A percentile compares a stretch with the other conserved stretches of the same genome.
These are phyloP conservation scores for Neosalanx taihuensis DNA, from an alignment of 2,797 vertebrate species.

Conservation along the genomic window DNA sequence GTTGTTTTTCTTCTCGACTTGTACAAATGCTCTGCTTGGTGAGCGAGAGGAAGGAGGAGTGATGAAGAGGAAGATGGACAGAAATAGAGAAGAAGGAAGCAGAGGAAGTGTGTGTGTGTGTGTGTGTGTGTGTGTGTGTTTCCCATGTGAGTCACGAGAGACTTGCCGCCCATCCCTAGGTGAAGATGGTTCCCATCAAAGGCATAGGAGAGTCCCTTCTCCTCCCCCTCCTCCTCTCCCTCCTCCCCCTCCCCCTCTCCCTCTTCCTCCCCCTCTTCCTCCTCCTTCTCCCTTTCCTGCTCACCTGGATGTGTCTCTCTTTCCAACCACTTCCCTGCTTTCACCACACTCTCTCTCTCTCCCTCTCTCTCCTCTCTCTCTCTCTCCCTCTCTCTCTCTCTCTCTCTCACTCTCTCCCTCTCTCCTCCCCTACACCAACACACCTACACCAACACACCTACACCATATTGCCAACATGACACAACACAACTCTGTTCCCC, in stretches of 20 bases:
- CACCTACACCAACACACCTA: too few species aligned
- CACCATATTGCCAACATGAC: too few species aligned
- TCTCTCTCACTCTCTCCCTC: background rate
- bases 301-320: background rate
- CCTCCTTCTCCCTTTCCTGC: too few species aligned
- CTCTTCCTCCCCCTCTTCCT: background rate
- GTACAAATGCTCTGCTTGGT: background rate
- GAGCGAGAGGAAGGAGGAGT: background rate
- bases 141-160: background rate
- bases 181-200: constrained; percentile 53
- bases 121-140: background rate
- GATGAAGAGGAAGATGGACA: background rate
- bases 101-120: background rate
- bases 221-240: background rate
- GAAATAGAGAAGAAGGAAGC: background rate
- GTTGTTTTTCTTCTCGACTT: background rate
- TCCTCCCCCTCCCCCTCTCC: background rate
- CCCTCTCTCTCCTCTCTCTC: background rate
- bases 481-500: background rate
- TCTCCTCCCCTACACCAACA: too few species aligned
- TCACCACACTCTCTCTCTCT: background rate
- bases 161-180: constrained; percentile 72
- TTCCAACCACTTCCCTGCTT: background rate
- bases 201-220: background rate
- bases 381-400: background rate